phyloP scores from a whole-genome alignment of 35 echinoderm and acorn worm species.

The Heliocidaris erythrogramma region DNA sequence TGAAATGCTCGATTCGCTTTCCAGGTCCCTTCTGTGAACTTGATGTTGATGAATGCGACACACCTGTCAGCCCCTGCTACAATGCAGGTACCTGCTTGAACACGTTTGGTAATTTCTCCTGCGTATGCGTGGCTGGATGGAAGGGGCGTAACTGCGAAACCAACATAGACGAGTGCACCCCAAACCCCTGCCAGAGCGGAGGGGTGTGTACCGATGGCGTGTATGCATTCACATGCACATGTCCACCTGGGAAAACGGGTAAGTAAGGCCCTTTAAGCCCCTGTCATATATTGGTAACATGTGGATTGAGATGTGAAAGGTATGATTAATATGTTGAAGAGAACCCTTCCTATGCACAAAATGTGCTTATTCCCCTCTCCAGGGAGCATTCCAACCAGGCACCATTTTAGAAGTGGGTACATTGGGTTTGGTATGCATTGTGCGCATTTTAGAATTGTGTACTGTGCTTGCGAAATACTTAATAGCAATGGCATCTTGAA shows the following conservation, averaged over 20 bases:
- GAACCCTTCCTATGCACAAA: too few relatives aligned
- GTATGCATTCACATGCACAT: slow-evolving; percentile 60
- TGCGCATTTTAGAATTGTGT: too few relatives aligned
- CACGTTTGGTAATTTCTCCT: slow-evolving; percentile 59
- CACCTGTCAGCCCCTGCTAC: slow-evolving; percentile 38
- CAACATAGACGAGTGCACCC: slow-evolving; percentile 64
- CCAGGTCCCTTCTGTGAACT: slow-evolving; percentile 55
- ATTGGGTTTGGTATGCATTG: too few relatives aligned
- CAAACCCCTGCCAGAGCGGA: slow-evolving; percentile 50
- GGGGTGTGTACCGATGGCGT: slow-evolving; percentile 56
- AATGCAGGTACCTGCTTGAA: slow-evolving; percentile 74
- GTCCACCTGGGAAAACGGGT: slow-evolving; percentile 63
- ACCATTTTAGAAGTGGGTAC: too few relatives aligned
- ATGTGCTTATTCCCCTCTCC: too few relatives aligned
- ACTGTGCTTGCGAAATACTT: too few relatives aligned
- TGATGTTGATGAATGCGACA: slow-evolving; percentile 78
- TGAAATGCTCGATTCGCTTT: neutral
- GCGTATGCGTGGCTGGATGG: slow-evolving; percentile 70
- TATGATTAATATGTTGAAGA: too few relatives aligned
- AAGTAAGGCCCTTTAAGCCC: neutral
- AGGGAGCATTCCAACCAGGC: too few relatives aligned
- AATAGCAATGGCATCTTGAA: too few relatives aligned
- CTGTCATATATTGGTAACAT: neutral
- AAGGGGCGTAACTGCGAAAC: slow-evolving; percentile 68
- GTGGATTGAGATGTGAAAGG: neutral